A percentile compares a stretch with the other conserved stretches of the same genome.
Evolutionary conservation across 2,888 invertebrate genomes (phyloP).

Genomic region (Euspilapteryx auroguttella): DNA sequence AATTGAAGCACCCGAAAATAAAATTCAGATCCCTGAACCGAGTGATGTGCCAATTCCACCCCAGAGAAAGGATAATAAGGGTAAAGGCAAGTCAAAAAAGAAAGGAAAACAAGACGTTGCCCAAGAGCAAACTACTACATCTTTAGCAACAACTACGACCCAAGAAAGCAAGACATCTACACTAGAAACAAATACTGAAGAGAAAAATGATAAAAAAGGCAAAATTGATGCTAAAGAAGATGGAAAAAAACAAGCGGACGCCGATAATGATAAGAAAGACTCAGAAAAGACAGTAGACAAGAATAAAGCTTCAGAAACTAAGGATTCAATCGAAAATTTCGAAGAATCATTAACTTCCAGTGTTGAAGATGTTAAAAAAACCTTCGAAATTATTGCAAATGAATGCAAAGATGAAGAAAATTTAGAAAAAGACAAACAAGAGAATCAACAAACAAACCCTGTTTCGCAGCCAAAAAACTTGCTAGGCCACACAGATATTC

Average conservation of each 20-base stretch:
- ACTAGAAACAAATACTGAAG: slow-evolving; percentile 8
- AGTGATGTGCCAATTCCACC: slow-evolving; percentile 19
- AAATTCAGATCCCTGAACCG: slow-evolving; percentile 1
- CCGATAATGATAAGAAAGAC: background rate
- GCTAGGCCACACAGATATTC: slow-evolving; percentile 51
- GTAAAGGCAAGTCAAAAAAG: slow-evolving; percentile 36
- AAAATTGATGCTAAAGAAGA: slow-evolving; percentile 15
- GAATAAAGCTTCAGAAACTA: slow-evolving; percentile 11
- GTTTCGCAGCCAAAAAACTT: slow-evolving; percentile 58
- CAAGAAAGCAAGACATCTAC: slow-evolving; percentile 6
- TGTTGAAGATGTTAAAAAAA: slow-evolving; percentile 37
- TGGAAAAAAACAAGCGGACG: slow-evolving; percentile 23
- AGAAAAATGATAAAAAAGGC: background rate
- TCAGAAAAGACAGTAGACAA: slow-evolving; percentile 5
- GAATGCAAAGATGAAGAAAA: slow-evolving; percentile 13
- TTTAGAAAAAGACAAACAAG: slow-evolving; percentile 14
- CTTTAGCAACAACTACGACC: slow-evolving; percentile 4
- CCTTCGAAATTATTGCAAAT: slow-evolving; percentile 40
- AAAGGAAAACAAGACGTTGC: slow-evolving; percentile 28
- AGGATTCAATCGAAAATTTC: slow-evolving; percentile 41
- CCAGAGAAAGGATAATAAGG: slow-evolving; percentile 33
- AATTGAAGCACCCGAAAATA: slow-evolving; percentile 1
- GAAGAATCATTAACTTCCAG: slow-evolving; percentile 48
- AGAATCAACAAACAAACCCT: slow-evolving; percentile 15
- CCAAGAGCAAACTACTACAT: slow-evolving; percentile 7